Percentiles rank a stretch among this genome's conserved stretches.
phyloP scores from a whole-genome alignment of 2,888 invertebrate species.

The Pristionchus mayeri region DNA sequence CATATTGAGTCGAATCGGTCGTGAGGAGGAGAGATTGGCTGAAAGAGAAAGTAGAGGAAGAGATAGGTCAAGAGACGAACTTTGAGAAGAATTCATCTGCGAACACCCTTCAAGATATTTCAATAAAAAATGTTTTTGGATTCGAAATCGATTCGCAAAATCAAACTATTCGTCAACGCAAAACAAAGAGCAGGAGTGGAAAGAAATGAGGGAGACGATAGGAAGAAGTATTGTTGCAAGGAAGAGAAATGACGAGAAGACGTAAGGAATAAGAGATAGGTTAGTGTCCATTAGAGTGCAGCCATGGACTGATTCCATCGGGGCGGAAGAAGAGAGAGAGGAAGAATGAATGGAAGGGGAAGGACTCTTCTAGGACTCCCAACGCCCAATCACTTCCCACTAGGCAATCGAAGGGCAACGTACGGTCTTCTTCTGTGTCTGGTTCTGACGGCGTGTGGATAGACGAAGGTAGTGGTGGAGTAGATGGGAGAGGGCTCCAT shows the following conservation, averaged over 20 bases:
- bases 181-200: neutral
- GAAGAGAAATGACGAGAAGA: neutral
- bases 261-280: neutral
- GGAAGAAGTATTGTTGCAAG: neutral
- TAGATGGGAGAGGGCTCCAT: constrained; percentile 32
- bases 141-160: neutral
- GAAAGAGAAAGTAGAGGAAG: neutral
- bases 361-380: neutral
- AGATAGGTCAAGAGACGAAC: neutral
- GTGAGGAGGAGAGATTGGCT: constrained; percentile 28
- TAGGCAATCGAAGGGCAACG: neutral
- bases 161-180: neutral
- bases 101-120: neutral
- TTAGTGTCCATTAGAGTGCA: constrained; percentile 11
- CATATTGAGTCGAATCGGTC: constrained; percentile 35
- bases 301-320: neutral
- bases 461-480: constrained; percentile 19
- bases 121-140: neutral
- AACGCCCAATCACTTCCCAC: neutral
- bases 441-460: constrained; percentile 16
- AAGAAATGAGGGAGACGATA: neutral
- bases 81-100: neutral
- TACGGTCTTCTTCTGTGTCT: constrained; percentile 18
- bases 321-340: neutral
- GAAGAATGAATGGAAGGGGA: neutral